Conservation (phyloP, 2,797 vertebrate species). For the Geotrypetes seraphini region DNA sequence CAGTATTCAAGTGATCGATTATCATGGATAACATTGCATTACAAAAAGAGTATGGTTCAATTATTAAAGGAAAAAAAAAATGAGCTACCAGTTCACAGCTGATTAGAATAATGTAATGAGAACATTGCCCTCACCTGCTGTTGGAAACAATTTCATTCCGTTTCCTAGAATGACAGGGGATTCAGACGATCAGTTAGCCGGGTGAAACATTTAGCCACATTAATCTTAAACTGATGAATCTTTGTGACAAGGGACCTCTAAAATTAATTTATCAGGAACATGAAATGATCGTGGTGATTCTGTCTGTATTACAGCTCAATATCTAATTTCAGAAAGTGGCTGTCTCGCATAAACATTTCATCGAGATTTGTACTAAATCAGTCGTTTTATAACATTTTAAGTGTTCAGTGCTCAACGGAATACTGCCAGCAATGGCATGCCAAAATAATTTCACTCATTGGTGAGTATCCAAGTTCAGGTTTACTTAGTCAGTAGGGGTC, state of each 20-base stretch:
- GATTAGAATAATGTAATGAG: constrained; percentile 5
- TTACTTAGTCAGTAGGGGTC: too few relatives aligned
- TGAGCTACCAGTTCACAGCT: constrained; percentile 5
- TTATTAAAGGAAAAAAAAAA: constrained; percentile 14
- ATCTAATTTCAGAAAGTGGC: neutral
- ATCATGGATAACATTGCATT: too few relatives aligned
- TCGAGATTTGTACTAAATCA: neutral
- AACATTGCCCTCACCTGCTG: neutral
- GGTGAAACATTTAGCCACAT: neutral
- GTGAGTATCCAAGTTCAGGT: too few relatives aligned
- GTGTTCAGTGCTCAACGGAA: too few relatives aligned
- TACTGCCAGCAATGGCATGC: too few relatives aligned
- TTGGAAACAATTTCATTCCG: neutral
- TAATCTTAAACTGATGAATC: constrained; percentile 7
- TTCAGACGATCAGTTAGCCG: neutral
- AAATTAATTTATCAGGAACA: constrained; percentile 15
- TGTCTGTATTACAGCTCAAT: too few relatives aligned
- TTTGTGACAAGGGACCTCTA: neutral
- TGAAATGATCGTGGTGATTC: neutral
- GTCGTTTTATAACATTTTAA: too few relatives aligned
- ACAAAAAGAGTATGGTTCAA: neutral
- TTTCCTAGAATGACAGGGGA: neutral
- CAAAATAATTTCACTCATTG: too few relatives aligned
- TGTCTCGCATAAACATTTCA: rapidly evolving
- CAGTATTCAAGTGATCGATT: too few relatives aligned